These are phyloP conservation scores for Paramuricea clavata DNA, from an alignment of 92 coral and sea anemone genomes.

Conservation along the genomic window DNA sequence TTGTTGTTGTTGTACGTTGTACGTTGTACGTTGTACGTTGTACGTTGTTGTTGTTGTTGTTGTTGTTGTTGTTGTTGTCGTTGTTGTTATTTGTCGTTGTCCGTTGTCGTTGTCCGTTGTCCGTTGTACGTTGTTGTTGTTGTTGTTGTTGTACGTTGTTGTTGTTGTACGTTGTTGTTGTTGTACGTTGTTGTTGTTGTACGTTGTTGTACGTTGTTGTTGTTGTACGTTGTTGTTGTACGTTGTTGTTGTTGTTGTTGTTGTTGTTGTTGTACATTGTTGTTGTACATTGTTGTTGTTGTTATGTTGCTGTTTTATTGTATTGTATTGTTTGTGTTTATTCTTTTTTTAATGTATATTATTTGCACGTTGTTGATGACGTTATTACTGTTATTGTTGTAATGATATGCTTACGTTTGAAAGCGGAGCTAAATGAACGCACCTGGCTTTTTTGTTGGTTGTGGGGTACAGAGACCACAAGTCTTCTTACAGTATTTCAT, in stretches of 20 bases:
- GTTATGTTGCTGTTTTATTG: no score
- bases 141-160: no score
- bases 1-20: background rate
- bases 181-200: background rate
- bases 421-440: background rate
- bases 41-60: slow-evolving; percentile 1
- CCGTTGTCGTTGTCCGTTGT: slow-evolving; percentile 22
- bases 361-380: no score
- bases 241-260: slow-evolving; percentile 19
- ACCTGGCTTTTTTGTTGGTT: background rate
- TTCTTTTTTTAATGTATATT: no score
- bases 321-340: no score
- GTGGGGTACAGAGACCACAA: slow-evolving; percentile 12
- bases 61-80: slow-evolving; percentile 21
- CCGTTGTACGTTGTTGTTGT: no score
- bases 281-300: no score
- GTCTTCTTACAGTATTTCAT: background rate
- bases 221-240: background rate
- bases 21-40: no score
- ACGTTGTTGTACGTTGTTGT: no score
- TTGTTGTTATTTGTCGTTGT: background rate
- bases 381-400: background rate
- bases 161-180: background rate
- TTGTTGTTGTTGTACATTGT: slow-evolving; percentile 13
- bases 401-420: background rate